A percentile compares a stretch with the other conserved stretches of the same genome.
phyloP scores from a whole-genome alignment of 2,888 invertebrate species.

The Agrotis clavis region DNA sequence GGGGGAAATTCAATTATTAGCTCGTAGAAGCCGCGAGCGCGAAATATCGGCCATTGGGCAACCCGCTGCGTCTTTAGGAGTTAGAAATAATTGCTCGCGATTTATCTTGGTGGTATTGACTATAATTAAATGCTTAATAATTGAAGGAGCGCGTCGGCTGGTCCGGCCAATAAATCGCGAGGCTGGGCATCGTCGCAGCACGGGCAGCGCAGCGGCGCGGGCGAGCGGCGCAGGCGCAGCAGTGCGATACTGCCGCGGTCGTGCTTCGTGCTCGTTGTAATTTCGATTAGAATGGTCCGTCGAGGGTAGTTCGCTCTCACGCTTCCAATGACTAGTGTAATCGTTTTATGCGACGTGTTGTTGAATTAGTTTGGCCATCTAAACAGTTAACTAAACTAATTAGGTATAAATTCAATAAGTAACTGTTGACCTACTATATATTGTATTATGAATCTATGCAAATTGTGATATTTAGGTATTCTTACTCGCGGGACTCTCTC shows the following conservation, averaged over 20 bases:
- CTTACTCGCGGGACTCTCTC: no score
- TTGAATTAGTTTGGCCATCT: slow-evolving; percentile 75
- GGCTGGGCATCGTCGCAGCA: slow-evolving; percentile 48
- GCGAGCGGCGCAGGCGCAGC: slow-evolving; percentile 51
- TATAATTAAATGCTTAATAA: slow-evolving; percentile 89
- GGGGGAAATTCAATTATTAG: slow-evolving; percentile 89
- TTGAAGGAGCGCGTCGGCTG: slow-evolving; percentile 81
- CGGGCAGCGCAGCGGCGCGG: slow-evolving; percentile 39
- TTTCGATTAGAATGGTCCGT: slow-evolving; percentile 81
- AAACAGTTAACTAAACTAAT: slow-evolving; percentile 64
- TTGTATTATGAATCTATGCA: slow-evolving; percentile 13
- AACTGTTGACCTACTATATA: slow-evolving; percentile 26
- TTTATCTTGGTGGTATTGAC: slow-evolving; percentile 83
- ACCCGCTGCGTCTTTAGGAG: slow-evolving; percentile 83
- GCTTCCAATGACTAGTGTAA: slow-evolving; percentile 84
- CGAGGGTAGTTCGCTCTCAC: slow-evolving; percentile 87
- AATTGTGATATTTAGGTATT: no score
- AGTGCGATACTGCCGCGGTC: slow-evolving; percentile 81
- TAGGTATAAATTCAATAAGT: slow-evolving; percentile 39
- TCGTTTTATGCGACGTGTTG: slow-evolving; percentile 80
- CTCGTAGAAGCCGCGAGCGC: slow-evolving; percentile 78
- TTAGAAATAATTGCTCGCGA: slow-evolving; percentile 87
- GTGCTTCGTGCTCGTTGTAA: slow-evolving; percentile 86
- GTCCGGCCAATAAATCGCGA: slow-evolving; percentile 81
- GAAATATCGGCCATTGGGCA: slow-evolving; percentile 84